Percentiles rank a stretch among this genome's conserved stretches.
These are phyloP conservation scores for Schlechtendalia chinensis DNA, from an alignment of 1,140 invertebrate species.

Conservation along the genomic window DNA sequence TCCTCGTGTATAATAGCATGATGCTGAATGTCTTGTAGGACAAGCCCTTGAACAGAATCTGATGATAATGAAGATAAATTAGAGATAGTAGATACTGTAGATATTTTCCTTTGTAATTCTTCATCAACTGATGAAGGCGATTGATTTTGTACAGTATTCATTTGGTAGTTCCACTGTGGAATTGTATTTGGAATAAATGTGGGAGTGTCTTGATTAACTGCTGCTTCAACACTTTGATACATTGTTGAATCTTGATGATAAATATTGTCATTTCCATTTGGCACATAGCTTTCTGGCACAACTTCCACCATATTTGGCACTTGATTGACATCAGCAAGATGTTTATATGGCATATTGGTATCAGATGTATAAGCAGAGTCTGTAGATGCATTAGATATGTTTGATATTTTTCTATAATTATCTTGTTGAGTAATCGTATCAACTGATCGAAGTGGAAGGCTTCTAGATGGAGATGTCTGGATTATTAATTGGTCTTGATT, in stretches of 20 bases:
- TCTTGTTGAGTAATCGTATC: constrained; percentile 45
- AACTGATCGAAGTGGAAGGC: constrained; percentile 41
- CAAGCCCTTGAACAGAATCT: constrained; percentile 43
- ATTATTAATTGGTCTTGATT: constrained; percentile 38
- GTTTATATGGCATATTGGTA: constrained; percentile 38
- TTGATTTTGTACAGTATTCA: constrained; percentile 17
- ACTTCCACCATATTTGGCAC: constrained; percentile 44
- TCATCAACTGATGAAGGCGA: constrained; percentile 23
- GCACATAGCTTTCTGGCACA: constrained; percentile 45
- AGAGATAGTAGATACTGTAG: constrained; percentile 47
- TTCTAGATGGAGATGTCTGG: constrained; percentile 21
- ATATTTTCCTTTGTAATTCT: constrained; percentile 50
- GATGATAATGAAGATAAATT: constrained; percentile 49
- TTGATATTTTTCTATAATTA: constrained; percentile 50
- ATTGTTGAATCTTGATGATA: constrained; percentile 27
- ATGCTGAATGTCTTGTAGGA: constrained; percentile 40
- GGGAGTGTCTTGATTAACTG: constrained; percentile 25
- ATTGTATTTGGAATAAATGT: constrained; percentile 29
- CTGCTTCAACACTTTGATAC: constrained; percentile 28
- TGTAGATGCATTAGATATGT: constrained; percentile 49
- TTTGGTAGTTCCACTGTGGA: constrained; percentile 28
- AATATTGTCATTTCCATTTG: constrained; percentile 36
- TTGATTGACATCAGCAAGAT: constrained; percentile 30
- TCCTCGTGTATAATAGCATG: constrained; percentile 48
- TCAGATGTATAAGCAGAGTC: constrained; percentile 47